Base-by-base conservation (phyloP, 23 tunicate species). In the Ciona savignyi region DNA sequence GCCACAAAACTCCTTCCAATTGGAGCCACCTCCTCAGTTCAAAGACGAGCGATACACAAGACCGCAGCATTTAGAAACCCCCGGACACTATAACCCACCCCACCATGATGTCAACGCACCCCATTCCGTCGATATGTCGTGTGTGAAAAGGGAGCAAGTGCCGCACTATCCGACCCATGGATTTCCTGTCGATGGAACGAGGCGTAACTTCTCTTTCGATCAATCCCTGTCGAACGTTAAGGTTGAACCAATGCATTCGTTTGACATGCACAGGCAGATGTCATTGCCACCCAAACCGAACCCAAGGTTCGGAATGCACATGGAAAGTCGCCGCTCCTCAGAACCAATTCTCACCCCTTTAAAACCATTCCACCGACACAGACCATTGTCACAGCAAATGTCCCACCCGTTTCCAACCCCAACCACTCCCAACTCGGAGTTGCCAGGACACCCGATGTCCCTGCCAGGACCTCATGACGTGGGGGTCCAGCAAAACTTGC, bases 231-330 rank as follows among this genome's bases (percentile, higher is more conserved):
- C 62, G 20, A 67, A 66, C 27, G 70, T 88, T 1, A 88, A 88
- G 60, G 60, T 72, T 29, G 95, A 88, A 70, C 77, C 80, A n/a
- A 62, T 62, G 42, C 64, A 29, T 32, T 20, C 71, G 61, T 68
- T 74, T 33, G 42, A 31, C 20, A 75, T 88, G 29, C 79, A 78
- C 23, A 67, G 95, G 29, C 95, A 88, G 76, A 88, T 88, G 87
- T 88, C 95, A 1, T 26, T 76, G 74, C 93, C 93, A 29, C 65
- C 60, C 22, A 63, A 75, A 34, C 77, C 81, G 29, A 65, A 35
- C 19, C 30, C 34, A 25, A 3, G 35, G 2, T 29, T 26, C 4
- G 72, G 30, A n/a, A 42, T 23, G 23, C 23, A 30, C 0, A 24
- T 25, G 22, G 88, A 83, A 6, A 64, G 29, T 49, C 71, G 95